These are phyloP conservation scores for Trematomus bernacchii DNA, from an alignment of 2,797 vertebrate species.

Conservation along the genomic window DNA sequence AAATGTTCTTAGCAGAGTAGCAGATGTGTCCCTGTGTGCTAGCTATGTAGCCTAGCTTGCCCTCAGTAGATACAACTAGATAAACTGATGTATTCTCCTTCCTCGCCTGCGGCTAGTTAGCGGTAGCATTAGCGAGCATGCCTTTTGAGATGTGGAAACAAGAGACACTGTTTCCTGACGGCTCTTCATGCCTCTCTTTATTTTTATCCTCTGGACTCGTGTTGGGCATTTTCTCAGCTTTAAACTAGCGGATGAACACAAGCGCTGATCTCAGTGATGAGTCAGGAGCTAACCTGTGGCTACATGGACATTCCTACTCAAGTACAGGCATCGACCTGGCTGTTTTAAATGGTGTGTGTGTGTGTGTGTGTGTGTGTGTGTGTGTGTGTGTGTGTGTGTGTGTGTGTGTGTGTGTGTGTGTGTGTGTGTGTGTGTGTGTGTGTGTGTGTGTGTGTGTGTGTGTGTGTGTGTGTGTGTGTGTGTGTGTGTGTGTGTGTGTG, in stretches of 20 bases:
- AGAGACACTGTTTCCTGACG: background rate
- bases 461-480: background rate
- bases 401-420: background rate
- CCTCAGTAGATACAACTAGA: background rate
- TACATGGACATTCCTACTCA: conserved; percentile 60
- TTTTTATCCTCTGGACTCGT: background rate
- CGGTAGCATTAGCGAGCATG: conserved; percentile 32
- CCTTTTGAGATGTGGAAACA: conserved; percentile 6
- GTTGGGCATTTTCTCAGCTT: conserved; percentile 6
- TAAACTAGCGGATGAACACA: conserved; percentile 9
- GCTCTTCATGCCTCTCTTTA: background rate
- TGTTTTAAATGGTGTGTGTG: no score
- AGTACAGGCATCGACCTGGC: conserved; percentile 8
- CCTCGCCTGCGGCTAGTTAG: conserved; percentile 35
- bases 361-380: no score
- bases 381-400: conserved; percentile 7
- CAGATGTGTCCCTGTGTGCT: conserved; percentile 4
- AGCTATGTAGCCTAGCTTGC: conserved; percentile 24
- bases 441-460: no score
- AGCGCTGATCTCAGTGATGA: conserved; percentile 5
- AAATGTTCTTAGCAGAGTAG: background rate
- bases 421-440: no score
- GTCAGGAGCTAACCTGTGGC: conserved; percentile 18
- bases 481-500: background rate
- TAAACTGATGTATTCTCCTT: conserved; percentile 9